Conservation (phyloP, 1,140 invertebrate species). For the Cheumatopsyche charites region DNA sequence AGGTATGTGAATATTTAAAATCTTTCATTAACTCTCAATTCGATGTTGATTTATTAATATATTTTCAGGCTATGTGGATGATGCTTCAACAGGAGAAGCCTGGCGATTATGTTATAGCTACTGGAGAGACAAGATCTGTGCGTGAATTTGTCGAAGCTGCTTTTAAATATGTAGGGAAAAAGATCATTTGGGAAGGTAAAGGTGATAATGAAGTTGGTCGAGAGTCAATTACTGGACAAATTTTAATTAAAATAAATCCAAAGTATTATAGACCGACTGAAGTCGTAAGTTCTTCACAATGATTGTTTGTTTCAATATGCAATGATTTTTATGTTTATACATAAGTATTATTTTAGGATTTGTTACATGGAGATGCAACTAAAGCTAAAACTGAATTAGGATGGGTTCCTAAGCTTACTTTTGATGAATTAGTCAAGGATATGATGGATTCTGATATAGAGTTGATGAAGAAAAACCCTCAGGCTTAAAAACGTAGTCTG, state of each 20-base stretch:
- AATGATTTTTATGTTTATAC: slow-evolving; percentile 1
- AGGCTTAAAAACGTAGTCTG: slow-evolving; percentile 76
- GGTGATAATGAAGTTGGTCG: slow-evolving; percentile 87
- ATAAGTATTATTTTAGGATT: slow-evolving; percentile 67
- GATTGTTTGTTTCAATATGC: slow-evolving; percentile 9
- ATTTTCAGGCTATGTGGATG: slow-evolving; percentile 94
- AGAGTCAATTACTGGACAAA: slow-evolving; percentile 77
- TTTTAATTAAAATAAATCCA: slow-evolving; percentile 91
- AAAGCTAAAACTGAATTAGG: slow-evolving; percentile 87
- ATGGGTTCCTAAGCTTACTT: slow-evolving; percentile 87
- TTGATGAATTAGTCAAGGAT: slow-evolving; percentile 88
- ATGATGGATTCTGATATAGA: slow-evolving; percentile 95
- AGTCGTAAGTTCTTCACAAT: slow-evolving; percentile 77
- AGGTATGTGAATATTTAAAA: slow-evolving; percentile 64
- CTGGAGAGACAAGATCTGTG: slow-evolving; percentile 93
- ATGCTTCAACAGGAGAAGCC: slow-evolving; percentile 96
- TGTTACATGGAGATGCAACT: slow-evolving; percentile 86
- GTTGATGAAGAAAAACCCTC: slow-evolving; percentile 92
- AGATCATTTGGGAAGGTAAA: slow-evolving; percentile 84
- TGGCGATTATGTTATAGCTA: slow-evolving; percentile 98
- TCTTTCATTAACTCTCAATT: background rate
- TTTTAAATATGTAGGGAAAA: slow-evolving; percentile 79
- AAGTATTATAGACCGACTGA: slow-evolving; percentile 98
- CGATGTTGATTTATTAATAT: slow-evolving; percentile 39
- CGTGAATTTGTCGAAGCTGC: slow-evolving; percentile 94